A percentile compares a stretch with the other conserved stretches of the same genome.
These are phyloP conservation scores for Rhea pennata DNA, from an alignment of 2,113 vertebrate genomes.

Conservation along the genomic window DNA sequence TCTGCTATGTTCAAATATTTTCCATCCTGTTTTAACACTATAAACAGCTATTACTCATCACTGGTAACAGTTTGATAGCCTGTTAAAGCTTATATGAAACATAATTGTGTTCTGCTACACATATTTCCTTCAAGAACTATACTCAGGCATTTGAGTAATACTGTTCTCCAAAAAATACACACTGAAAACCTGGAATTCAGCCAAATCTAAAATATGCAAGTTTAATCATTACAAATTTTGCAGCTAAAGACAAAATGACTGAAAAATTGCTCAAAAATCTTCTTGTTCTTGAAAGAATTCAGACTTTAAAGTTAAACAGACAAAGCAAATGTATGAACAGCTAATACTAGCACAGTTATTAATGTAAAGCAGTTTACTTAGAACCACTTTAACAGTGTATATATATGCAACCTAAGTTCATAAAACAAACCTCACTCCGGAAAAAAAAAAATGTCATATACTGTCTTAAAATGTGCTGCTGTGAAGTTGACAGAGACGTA, in stretches of 20 bases:
- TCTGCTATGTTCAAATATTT: background rate
- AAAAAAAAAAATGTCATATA: background rate
- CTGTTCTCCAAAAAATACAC: background rate
- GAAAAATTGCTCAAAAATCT: background rate
- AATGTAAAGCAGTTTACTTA: background rate
- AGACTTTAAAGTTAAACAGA: background rate
- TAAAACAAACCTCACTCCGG: background rate
- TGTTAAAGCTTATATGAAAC: background rate
- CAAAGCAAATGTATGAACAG: background rate
- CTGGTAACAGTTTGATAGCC: background rate
- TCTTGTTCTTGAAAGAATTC: background rate
- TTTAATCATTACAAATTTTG: background rate
- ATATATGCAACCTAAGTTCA: background rate
- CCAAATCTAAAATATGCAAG: background rate
- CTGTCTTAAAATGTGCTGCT: background rate
- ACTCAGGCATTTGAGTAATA: background rate
- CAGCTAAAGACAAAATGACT: constrained; percentile 1
- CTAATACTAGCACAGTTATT: background rate
- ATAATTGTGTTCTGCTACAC: background rate
- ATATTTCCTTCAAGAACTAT: background rate
- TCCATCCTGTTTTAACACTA: background rate
- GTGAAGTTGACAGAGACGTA: background rate
- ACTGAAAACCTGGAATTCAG: background rate
- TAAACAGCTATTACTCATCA: background rate
- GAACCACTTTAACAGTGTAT: background rate